phyloP scores from a whole-genome alignment of 2,797 vertebrate species.

The Rhyacichthys aspro region DNA sequence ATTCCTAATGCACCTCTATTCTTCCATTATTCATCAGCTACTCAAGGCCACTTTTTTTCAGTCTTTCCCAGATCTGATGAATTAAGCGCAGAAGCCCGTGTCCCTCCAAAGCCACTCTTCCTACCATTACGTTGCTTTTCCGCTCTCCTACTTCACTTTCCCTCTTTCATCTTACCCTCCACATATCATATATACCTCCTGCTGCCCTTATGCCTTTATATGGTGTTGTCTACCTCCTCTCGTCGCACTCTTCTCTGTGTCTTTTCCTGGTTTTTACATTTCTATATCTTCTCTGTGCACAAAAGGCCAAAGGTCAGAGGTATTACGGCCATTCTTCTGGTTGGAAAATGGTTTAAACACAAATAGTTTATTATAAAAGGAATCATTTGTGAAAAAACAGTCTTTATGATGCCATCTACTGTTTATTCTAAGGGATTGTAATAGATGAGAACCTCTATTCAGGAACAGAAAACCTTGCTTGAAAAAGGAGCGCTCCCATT shows the following conservation, averaged over 20 bases:
- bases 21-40: conserved; percentile 64
- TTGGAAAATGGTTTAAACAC: no score
- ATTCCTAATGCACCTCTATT: conserved; percentile 44
- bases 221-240: conserved; percentile 30
- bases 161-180: conserved; percentile 46
- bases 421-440: no score
- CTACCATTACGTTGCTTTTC: conserved; percentile 15
- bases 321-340: no score
- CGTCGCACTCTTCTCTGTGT: not conserved
- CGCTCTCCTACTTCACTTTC: conserved; percentile 20
- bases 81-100: conserved; percentile 29
- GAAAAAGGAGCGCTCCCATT: no score
- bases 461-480: no score
- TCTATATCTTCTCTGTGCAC: no score
- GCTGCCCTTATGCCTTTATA: conserved; percentile 20
- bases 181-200: conserved; percentile 3
- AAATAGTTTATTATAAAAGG: no score
- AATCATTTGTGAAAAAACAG: no score
- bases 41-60: conserved; percentile 42
- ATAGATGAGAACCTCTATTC: no score
- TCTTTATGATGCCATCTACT: no score
- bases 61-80: conserved; percentile 43
- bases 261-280: no score
- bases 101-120: conserved; percentile 24
- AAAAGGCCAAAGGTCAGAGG: no score